Evolutionary conservation across 2,797 vertebrate species (phyloP), one percentile per base, ranked within the genome.

Genomic region (Paramormyrops hopkinsi): DNA sequence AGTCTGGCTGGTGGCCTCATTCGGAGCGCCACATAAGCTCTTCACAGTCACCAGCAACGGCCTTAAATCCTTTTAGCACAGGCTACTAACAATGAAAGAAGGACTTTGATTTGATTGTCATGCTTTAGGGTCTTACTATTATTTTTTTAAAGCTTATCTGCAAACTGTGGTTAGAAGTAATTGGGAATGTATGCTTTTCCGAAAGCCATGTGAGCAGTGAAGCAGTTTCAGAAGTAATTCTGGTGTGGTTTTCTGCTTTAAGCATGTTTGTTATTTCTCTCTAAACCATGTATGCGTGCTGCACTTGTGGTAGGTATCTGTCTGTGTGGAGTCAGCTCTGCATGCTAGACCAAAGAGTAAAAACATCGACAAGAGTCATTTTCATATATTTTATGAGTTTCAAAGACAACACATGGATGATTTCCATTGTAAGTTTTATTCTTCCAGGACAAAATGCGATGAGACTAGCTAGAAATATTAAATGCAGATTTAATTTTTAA

Each of bases 391-490:
- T 33, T 33, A 2, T 69, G 25, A 4, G 29, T 73, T 33, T 73
- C 29, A 73, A 37, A 73, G 29, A 73, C 29, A 73, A 91, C 87
- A 82, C 86, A 84, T 88, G 90, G 90, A 54, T 59, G 22, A 51
- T 50, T 48, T 89, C 89, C 90, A 92, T 86, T 56, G 69, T 65
- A 50, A 93, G 92, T 94, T 95, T 94, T 94, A 93, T 90, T 94
- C 93, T 89, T 92, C 90, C 89, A 91, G 91, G 91, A 92, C 92
- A 90, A 92, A 90, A 93, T 91, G 82, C 89, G 93, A 94, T 37
- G 33, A 19, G 33, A 76, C 5, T 37, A 73, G 65, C 12, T 73
- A 41, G 33, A 76, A 76, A 76, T 41, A 76, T 76, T 76, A 76
- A 76, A 41, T 76, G 2, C 14, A 37, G 69, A 19, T 37, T 76